phyloP scores from a whole-genome alignment of 2,797 vertebrate species.

The Chaetodon trifasciatus region DNA sequence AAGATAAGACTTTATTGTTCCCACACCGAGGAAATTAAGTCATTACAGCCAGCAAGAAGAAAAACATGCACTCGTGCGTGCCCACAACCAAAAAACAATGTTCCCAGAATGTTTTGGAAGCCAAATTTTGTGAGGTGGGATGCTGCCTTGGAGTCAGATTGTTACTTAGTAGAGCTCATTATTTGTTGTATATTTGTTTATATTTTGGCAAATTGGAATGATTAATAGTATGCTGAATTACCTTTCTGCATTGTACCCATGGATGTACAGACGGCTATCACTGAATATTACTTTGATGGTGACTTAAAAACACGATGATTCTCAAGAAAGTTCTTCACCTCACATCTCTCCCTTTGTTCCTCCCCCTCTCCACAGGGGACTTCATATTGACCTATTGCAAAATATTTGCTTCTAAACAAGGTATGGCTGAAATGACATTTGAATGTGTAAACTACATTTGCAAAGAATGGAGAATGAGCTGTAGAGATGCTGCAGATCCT shows the following conservation, averaged over 20 bases:
- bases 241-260: background rate
- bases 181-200: background rate
- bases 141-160: background rate
- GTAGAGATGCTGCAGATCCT: background rate
- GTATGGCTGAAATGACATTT: background rate
- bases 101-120: too few relatives aligned
- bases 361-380: background rate
- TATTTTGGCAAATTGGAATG: too few relatives aligned
- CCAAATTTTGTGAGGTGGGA: too few relatives aligned
- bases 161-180: background rate
- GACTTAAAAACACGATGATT: background rate
- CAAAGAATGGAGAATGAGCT: background rate
- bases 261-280: background rate
- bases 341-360: background rate
- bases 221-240: background rate
- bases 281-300: background rate
- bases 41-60: too few relatives aligned
- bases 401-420: background rate
- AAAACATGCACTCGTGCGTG: too few relatives aligned
- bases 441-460: background rate
- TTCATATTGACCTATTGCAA: background rate
- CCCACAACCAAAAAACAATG: too few relatives aligned
- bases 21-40: too few relatives aligned
- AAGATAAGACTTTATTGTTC: too few relatives aligned
- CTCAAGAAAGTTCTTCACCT: background rate